Evolutionary conservation across 2,113 vertebrate genomes (phyloP).

Genomic region (Rhipidura dahli): DNA sequence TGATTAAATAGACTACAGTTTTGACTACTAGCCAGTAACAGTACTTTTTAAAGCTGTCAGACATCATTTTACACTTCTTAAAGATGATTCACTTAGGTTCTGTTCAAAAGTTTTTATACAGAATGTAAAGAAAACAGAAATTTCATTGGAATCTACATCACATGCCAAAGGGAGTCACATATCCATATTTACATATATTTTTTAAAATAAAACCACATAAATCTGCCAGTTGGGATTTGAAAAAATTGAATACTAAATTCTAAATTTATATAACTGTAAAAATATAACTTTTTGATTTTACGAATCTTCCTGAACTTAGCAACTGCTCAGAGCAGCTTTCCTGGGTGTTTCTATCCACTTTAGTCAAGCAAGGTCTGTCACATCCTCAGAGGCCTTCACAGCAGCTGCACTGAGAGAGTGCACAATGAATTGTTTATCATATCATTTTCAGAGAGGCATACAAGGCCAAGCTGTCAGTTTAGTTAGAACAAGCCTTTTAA

Average conservation of each 20-base stretch:
- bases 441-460: neutral
- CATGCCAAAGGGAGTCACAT: neutral
- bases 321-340: neutral
- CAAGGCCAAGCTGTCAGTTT: slow-evolving; percentile 14
- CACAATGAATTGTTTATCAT: neutral
- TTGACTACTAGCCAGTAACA: neutral
- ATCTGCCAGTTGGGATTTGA: neutral
- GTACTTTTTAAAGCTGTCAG: neutral
- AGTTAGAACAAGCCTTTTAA: neutral
- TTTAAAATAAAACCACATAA: neutral
- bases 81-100: neutral
- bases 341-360: slow-evolving; percentile 22
- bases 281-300: neutral
- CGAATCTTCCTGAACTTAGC: neutral
- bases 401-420: neutral
- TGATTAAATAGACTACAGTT: neutral
- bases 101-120: slow-evolving; percentile 2
- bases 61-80: neutral
- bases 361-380: neutral
- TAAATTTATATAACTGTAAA: neutral
- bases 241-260: neutral
- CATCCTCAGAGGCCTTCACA: neutral
- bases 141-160: neutral
- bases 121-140: neutral
- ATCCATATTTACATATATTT: neutral